A percentile compares a stretch with the other conserved stretches of the same genome.
Evolutionary conservation across 2,113 vertebrate species (phyloP).

Genomic region (Zingel zingel): DNA sequence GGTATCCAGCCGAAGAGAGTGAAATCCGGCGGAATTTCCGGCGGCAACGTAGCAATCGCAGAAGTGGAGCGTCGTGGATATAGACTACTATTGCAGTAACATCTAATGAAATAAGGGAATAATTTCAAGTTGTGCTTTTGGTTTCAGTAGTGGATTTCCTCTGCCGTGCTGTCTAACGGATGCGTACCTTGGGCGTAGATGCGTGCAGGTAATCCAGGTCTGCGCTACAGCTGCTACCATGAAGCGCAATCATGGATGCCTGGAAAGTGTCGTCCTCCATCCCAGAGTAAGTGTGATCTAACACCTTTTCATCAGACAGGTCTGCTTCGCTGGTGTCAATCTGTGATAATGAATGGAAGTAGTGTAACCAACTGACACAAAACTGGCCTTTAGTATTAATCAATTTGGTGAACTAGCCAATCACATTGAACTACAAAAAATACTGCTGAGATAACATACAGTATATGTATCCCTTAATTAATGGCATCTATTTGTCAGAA

Average conservation of each 20-base stretch:
- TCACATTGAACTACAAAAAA: constrained; percentile 7
- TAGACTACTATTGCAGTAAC: not conserved
- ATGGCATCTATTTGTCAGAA: constrained; percentile 2
- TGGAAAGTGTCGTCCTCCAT: constrained; percentile 87
- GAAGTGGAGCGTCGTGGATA: no score
- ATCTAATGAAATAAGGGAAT: constrained; percentile 37
- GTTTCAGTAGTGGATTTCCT: not conserved
- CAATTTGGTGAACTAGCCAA: constrained; percentile 1
- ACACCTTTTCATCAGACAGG: constrained; percentile 85
- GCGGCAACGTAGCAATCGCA: no score
- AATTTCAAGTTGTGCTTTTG: not conserved
- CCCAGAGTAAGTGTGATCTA: constrained; percentile 83
- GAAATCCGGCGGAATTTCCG: no score
- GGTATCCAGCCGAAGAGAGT: no score
- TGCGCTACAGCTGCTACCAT: constrained; percentile 84
- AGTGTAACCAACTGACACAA: constrained; percentile 10
- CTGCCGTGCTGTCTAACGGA: not conserved
- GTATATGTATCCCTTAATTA: not conserved
- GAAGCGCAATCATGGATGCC: constrained; percentile 88
- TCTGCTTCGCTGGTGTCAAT: constrained; percentile 90
- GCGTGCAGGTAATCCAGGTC: constrained; percentile 84
- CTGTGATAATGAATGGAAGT: constrained; percentile 79
- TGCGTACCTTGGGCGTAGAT: constrained; percentile 88
- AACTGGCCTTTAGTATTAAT: not conserved
- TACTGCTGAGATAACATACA: not conserved